Evolutionary conservation across 2,888 invertebrate genomes (phyloP).

Genomic region (Drosophila setosimentum): DNA sequence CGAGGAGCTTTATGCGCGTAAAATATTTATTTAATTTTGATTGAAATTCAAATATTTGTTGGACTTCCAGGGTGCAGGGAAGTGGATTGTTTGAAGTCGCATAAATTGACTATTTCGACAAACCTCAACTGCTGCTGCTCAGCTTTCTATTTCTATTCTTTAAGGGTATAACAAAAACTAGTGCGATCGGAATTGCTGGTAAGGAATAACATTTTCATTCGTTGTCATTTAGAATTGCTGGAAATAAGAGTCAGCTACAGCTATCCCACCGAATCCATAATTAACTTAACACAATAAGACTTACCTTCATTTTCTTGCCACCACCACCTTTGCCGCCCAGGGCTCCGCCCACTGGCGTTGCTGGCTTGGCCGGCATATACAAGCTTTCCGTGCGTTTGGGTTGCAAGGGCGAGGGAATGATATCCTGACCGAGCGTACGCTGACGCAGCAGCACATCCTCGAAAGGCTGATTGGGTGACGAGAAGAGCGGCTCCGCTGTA

Average conservation of each 20-base stretch:
- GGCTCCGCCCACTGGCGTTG: slow-evolving; percentile 82
- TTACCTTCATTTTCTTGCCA: slow-evolving; percentile 85
- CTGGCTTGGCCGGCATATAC: slow-evolving; percentile 89
- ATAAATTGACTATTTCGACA: not conserved
- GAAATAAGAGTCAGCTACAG: not conserved
- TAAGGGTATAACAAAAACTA: no score
- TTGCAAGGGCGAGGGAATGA: slow-evolving; percentile 93
- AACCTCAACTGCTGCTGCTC: not conserved
- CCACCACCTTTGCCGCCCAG: slow-evolving; percentile 84
- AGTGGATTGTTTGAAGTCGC: not conserved
- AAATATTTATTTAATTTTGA: not conserved
- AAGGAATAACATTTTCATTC: not conserved
- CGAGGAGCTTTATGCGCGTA: not conserved
- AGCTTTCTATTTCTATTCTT: not conserved
- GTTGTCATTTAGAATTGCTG: not conserved
- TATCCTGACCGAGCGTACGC: slow-evolving; percentile 94
- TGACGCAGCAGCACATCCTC: slow-evolving; percentile 93
- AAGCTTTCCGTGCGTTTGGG: slow-evolving; percentile 96
- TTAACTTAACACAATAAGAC: slow-evolving; percentile 21
- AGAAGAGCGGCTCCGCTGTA: slow-evolving; percentile 85
- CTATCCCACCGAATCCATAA: not conserved
- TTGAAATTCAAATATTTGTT: not conserved
- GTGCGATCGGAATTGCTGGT: not conserved
- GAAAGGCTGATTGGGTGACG: slow-evolving; percentile 88
- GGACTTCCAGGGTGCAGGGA: not conserved